Evolutionary conservation across 2,888 invertebrate genomes (phyloP).

Genomic region (Ophioninae sp.): DNA sequence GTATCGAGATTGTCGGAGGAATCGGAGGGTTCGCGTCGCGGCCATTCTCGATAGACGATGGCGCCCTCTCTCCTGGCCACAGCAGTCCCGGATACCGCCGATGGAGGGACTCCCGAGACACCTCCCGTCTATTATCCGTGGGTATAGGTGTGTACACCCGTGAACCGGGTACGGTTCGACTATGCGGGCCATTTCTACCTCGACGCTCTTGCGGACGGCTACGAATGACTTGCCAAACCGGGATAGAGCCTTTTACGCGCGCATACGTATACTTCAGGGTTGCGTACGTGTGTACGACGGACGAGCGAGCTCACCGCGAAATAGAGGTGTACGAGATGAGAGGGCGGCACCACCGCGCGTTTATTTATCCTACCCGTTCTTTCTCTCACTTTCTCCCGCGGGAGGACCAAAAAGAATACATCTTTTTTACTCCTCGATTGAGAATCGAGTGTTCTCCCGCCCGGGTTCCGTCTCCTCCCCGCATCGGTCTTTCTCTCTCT

Average conservation of each 20-base stretch:
- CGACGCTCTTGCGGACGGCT: constrained; percentile 17
- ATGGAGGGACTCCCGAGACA: constrained; percentile 50
- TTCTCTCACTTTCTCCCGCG: constrained; percentile 34
- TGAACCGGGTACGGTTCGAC: constrained; percentile 20
- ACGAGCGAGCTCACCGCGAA: constrained; percentile 70
- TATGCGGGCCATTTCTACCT: constrained; percentile 1
- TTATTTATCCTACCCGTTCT: constrained; percentile 79
- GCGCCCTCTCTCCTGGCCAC: too few species aligned
- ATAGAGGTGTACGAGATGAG: constrained; percentile 79
- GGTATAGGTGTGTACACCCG: not conserved
- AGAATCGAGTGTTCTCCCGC: constrained; percentile 36
- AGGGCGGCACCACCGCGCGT: constrained; percentile 79
- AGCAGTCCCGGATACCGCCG: constrained; percentile 55
- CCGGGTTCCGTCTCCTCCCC: constrained; percentile 33
- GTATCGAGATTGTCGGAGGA: constrained; percentile 41
- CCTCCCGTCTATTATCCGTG: not conserved
- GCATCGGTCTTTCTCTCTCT: constrained; percentile 31
- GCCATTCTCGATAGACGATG: constrained; percentile 45
- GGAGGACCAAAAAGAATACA: constrained; percentile 46
- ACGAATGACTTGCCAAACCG: constrained; percentile 58
- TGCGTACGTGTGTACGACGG: constrained; percentile 6
- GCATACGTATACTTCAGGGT: not conserved
- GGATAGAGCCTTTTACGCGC: constrained; percentile 11
- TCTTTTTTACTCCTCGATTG: constrained; percentile 35
- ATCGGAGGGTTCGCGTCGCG: constrained; percentile 25